phyloP scores from a whole-genome alignment of 2,888 invertebrate genomes.

The Lobophora halterata region DNA sequence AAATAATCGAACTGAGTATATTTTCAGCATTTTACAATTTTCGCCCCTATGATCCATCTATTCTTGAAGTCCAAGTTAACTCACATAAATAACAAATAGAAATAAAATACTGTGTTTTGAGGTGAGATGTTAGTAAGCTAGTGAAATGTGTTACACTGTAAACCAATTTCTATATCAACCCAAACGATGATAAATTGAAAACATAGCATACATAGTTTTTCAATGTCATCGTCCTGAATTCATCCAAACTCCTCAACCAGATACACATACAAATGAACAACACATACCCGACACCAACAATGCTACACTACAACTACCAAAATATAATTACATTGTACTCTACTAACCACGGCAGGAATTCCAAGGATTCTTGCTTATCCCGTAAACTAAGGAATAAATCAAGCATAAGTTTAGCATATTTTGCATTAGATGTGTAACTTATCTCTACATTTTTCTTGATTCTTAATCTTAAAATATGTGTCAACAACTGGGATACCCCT shows the following conservation, averaged over 20 bases:
- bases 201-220: slow-evolving; percentile 25
- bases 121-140: slow-evolving; percentile 72
- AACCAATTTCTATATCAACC: slow-evolving; percentile 31
- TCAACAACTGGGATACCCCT: too few relatives aligned
- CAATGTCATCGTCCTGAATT: slow-evolving; percentile 20
- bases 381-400: slow-evolving; percentile 85
- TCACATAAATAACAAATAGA: slow-evolving; percentile 45
- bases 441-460: slow-evolving; percentile 7
- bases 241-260: slow-evolving; percentile 17
- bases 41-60: slow-evolving; percentile 75
- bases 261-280: slow-evolving; percentile 36
- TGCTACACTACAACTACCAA: slow-evolving; percentile 46
- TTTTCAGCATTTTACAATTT: slow-evolving; percentile 72
- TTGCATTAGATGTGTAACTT: slow-evolving; percentile 28
- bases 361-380: slow-evolving; percentile 89
- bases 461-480: too few relatives aligned
- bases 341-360: slow-evolving; percentile 91
- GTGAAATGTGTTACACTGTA: slow-evolving; percentile 50
- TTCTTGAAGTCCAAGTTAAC: slow-evolving; percentile 79
- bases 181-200: slow-evolving; percentile 38
- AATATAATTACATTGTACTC: slow-evolving; percentile 63
- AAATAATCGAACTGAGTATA: slow-evolving; percentile 39
- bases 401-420: slow-evolving; percentile 66
- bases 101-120: slow-evolving; percentile 50
- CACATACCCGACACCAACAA: slow-evolving; percentile 37